Evolutionary conservation across 2,113 vertebrate genomes (phyloP).

Genomic region (Sorex fumeus): DNA sequence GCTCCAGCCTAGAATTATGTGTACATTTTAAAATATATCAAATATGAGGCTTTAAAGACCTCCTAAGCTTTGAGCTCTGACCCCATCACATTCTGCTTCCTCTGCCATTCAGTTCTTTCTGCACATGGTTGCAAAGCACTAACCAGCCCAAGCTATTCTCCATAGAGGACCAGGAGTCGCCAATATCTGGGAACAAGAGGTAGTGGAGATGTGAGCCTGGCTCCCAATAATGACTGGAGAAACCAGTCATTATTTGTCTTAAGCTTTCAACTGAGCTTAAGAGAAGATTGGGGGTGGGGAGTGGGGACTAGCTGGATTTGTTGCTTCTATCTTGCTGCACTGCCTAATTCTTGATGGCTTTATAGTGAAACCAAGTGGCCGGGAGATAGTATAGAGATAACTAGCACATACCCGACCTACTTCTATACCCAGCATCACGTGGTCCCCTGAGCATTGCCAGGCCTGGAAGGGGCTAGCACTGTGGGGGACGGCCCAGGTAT

Average conservation of each 20-base stretch:
- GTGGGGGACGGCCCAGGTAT: too few relatives aligned
- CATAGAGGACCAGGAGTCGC: background rate
- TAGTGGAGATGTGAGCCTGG: background rate
- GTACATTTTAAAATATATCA: background rate
- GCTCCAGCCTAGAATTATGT: background rate
- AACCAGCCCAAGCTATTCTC: background rate
- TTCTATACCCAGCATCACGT: too few relatives aligned
- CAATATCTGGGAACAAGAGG: background rate
- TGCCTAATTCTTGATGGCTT: background rate
- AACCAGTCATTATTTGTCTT: background rate
- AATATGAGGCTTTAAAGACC: background rate
- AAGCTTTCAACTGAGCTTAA: background rate
- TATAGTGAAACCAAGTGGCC: conserved; percentile 42
- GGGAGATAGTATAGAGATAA: too few relatives aligned
- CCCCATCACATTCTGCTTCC: background rate
- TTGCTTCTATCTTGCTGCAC: background rate
- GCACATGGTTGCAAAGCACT: background rate
- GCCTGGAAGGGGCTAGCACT: too few relatives aligned
- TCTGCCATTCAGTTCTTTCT: background rate
- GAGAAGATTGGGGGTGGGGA: too few relatives aligned
- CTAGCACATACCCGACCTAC: too few relatives aligned
- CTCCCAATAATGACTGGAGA: background rate
- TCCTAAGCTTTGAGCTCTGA: background rate
- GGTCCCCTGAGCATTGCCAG: too few relatives aligned
- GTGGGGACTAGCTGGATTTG: background rate